Evolutionary conservation across 2,888 invertebrate species (phyloP).

Genomic region (Campoplex capitator): DNA sequence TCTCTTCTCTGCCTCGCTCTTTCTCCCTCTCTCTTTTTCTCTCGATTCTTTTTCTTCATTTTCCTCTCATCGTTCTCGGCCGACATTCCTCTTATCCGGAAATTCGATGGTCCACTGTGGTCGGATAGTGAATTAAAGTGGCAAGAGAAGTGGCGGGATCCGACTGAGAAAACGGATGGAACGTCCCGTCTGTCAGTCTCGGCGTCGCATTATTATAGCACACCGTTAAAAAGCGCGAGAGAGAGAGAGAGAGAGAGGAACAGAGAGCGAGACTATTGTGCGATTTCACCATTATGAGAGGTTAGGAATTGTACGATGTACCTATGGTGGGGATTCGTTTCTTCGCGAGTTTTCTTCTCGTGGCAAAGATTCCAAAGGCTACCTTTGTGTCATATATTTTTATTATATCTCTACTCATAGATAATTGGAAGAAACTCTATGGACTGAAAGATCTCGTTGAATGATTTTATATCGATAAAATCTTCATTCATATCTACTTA

Average conservation of each 20-base stretch:
- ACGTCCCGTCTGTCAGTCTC: slow-evolving; percentile 52
- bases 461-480: slow-evolving; percentile 15
- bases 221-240: slow-evolving; percentile 21
- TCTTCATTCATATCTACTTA: not conserved
- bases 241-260: not conserved
- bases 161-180: slow-evolving; percentile 39
- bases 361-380: slow-evolving; percentile 40
- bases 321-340: slow-evolving; percentile 31
- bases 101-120: slow-evolving; percentile 59
- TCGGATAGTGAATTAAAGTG: slow-evolving; percentile 64
- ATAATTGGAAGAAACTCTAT: slow-evolving; percentile 48
- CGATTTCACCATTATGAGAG: slow-evolving; percentile 54
- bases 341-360: slow-evolving; percentile 38
- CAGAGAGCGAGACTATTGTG: slow-evolving; percentile 49
- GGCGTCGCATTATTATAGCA: slow-evolving; percentile 60
- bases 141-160: slow-evolving; percentile 47
- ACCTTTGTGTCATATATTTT: slow-evolving; percentile 45
- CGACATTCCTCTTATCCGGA: slow-evolving; percentile 57
- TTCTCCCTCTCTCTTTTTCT: slow-evolving; percentile 38
- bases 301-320: slow-evolving; percentile 54
- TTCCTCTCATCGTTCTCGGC: slow-evolving; percentile 33
- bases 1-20: slow-evolving; percentile 48
- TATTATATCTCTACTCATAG: slow-evolving; percentile 29
- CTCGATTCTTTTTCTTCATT: slow-evolving; percentile 23
- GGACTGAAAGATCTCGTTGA: slow-evolving; percentile 21